Base-by-base conservation (phyloP, 2,113 vertebrate species). In the Gallinago jamesoni region DNA sequence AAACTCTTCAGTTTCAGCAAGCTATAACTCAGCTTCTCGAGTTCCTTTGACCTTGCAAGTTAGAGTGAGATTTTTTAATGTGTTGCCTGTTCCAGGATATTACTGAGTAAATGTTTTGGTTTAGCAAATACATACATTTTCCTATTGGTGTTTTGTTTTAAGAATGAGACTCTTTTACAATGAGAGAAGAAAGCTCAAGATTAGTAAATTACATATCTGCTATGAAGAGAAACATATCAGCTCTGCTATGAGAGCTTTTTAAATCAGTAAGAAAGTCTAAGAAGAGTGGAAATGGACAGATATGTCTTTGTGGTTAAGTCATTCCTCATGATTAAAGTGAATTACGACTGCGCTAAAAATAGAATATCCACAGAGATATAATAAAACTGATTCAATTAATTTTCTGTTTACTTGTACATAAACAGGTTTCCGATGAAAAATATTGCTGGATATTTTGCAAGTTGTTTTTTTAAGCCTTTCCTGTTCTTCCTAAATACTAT, bases 41-140 rank as follows among this genome's bases (percentile, higher is more conserved):
- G 59, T 78, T 89, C 86, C 70, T 94, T 47, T 89, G 73, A 84
- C 90, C 90, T 80, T 90, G 45, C 76, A 78, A 89, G 56, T 90
- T 91, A 59, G 24, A 95, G 56, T 70, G 64, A 93, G 69, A 63
- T 76, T 87, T 90, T 72, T 94, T 80, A 75, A 89, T n/a, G 18
- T 64, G 60, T 64, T 94, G 79, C 22, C 73, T 63, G 27, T 87
- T 72, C 30, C 84, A 63, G 78, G 59, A 23, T 76, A 84, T 62
- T 73, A 47, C 70, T 9, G 18, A 77, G 62, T 94, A 75, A 95
- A 57, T 84, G 25, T 83, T 95, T 91, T 77, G n/a, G 52, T 80
- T 92, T 87, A 89, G 69, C 53, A 87, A 88, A 92, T 45, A 30
- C 16, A 45, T 28, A 83, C 33, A 27, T 87, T 96, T 89, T 81